Evolutionary conservation across 2,888 invertebrate genomes (phyloP), one percentile per base, ranked within the genome.

Genomic region (Keiferia lycopersicella): DNA sequence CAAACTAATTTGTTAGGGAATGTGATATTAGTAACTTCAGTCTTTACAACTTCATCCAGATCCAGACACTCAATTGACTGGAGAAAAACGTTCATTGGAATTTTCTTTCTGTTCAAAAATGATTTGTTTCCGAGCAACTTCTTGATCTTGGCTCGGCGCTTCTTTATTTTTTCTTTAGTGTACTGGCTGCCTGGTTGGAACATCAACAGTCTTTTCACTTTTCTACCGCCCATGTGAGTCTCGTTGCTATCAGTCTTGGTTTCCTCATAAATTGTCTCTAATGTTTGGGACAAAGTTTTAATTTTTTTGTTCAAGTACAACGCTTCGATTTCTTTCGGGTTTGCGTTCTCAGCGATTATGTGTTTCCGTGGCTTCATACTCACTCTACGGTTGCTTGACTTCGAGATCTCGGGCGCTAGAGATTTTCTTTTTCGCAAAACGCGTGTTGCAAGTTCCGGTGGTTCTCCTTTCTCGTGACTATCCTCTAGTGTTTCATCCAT

Each of bases 221-320:
- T 93, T 63, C 91, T 88, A 0, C 87, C 88, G 53, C 93, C 91
- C 72, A 94, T 92, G 6, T 84, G 78, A n/a, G 82, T 79, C 59
- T 86, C 80, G 60, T 89, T 88, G 66, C 73, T 84, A 57, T 81
- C 86, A 67, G 86, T 83, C 72, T 91, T 92, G n/a, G 92, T 91
- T 70, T 94, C 94, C 82, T 94, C 94, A 74, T 92, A 94, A 74
- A 94, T 94, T 1, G 94, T 94, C 81, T 94, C 94, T 71, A 94
- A 83, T 65, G 89, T 92, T 72, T 93, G 92, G 61, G 93, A 85
- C 48, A 86, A 69, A 56, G 86, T 84, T 73, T 93, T 93, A 0
- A 93, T 82, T 74, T 84, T 93, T 76, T 92, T 93, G 71, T 93
- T 93, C 48, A 93, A 84, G 76, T 94, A 94, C 69, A 93, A 85